These are phyloP conservation scores for Ictalurus furcatus DNA, from an alignment of 2,113 vertebrate genomes.

Conservation along the genomic window DNA sequence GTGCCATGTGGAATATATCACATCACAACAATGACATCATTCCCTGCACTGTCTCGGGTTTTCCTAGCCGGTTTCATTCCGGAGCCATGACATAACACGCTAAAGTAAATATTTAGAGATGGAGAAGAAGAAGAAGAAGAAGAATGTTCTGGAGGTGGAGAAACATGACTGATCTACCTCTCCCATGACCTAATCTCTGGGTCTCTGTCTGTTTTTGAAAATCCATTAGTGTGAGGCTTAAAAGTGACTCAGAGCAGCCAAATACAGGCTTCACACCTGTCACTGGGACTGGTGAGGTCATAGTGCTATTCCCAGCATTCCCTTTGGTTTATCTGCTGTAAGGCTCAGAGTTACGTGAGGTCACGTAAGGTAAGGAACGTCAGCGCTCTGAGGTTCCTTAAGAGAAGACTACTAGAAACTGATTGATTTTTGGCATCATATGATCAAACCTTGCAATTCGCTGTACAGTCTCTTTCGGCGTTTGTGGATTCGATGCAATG, in stretches of 20 bases:
- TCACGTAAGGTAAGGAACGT: background rate
- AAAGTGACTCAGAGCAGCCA: conserved; percentile 6
- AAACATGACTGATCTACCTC: background rate
- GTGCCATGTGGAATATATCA: conserved; percentile 32
- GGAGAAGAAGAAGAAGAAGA: background rate
- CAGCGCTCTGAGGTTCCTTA: no score
- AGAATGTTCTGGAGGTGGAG: background rate
- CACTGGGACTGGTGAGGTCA: conserved; percentile 11
- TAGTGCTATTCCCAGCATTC: background rate
- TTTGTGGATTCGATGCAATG: background rate
- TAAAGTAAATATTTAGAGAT: conserved; percentile 24
- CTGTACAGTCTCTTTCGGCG: background rate
- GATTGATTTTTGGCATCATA: no score
- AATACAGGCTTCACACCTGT: conserved; percentile 2
- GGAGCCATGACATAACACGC: conserved; percentile 22
- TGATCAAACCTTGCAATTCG: no score
- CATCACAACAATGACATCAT: conserved; percentile 47
- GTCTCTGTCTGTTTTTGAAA: background rate
- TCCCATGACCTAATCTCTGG: conserved; percentile 49
- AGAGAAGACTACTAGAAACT: background rate
- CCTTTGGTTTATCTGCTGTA: background rate
- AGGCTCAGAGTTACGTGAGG: background rate
- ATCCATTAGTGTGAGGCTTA: conserved; percentile 8
- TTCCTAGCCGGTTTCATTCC: background rate
- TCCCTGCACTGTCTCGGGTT: background rate